These are phyloP conservation scores for Hirtodrosophila alboralis DNA, from an alignment of 2,888 invertebrate genomes.

Conservation along the genomic window DNA sequence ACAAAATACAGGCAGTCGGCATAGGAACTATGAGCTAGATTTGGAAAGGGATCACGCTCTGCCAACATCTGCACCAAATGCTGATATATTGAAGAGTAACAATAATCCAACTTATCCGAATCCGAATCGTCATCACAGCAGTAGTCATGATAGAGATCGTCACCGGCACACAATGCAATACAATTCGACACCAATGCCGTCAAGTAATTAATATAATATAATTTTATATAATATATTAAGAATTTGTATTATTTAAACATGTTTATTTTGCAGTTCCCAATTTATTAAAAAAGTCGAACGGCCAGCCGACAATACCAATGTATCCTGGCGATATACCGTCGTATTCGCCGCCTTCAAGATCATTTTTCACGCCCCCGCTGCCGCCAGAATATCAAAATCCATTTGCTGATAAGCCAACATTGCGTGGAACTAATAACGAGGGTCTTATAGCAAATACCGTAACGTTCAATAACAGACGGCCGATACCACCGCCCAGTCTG, in stretches of 20 bases:
- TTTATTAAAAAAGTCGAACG: constrained; percentile 85
- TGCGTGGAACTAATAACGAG: constrained; percentile 89
- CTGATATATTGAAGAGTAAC: constrained; percentile 91
- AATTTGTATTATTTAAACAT: no score
- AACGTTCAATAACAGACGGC: constrained; percentile 88
- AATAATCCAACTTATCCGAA: constrained; percentile 91
- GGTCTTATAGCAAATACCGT: constrained; percentile 78
- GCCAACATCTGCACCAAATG: constrained; percentile 90
- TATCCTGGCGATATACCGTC: constrained; percentile 90
- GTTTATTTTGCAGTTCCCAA: constrained; percentile 85
- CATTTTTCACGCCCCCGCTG: constrained; percentile 92
- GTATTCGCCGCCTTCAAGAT: constrained; percentile 92
- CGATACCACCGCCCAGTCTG: constrained; percentile 92
- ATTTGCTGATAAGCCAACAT: constrained; percentile 94
- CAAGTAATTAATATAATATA: constrained; percentile 64
- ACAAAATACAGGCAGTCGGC: constrained; percentile 81
- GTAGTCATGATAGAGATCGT: constrained; percentile 75
- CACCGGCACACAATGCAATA: constrained; percentile 77
- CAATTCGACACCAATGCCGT: constrained; percentile 83
- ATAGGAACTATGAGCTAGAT: constrained; percentile 87
- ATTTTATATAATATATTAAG: constrained; percentile 19
- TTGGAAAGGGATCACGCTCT: constrained; percentile 90
- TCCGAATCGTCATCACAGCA: constrained; percentile 86
- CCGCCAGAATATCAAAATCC: constrained; percentile 93
- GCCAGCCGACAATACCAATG: constrained; percentile 86